phyloP scores from a whole-genome alignment of 2,113 vertebrate genomes.

The Sebastes fasciatus region DNA sequence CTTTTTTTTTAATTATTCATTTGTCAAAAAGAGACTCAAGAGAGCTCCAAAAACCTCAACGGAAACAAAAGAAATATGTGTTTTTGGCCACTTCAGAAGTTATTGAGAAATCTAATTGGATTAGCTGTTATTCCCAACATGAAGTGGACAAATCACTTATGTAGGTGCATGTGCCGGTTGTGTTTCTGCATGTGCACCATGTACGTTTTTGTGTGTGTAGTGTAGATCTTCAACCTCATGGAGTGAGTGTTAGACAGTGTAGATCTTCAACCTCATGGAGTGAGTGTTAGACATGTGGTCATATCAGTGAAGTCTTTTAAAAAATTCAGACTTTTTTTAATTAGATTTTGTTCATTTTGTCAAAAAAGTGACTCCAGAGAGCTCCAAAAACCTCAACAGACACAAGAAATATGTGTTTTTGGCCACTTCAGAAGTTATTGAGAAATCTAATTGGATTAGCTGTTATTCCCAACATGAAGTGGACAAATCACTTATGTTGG shows the following conservation, averaged over 20 bases:
- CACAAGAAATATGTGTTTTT: conserved; percentile 11
- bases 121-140: conserved; percentile 65
- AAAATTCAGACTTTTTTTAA: conserved; percentile 7
- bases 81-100: conserved; percentile 34
- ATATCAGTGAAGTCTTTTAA: not conserved
- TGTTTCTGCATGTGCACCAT: conserved; percentile 6
- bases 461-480: conserved; percentile 68
- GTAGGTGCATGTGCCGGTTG: not conserved
- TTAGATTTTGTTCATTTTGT: not conserved
- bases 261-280: not conserved
- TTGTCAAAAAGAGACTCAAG: conserved; percentile 28
- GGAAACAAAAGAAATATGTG: conserved; percentile 12
- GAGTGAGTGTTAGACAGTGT: too few relatives aligned
- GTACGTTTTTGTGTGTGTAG: not conserved
- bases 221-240: not conserved
- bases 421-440: conserved; percentile 43
- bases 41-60: conserved; percentile 22
- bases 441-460: conserved; percentile 64
- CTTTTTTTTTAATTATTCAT: not conserved
- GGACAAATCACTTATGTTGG: conserved; percentile 68
- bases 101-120: conserved; percentile 62
- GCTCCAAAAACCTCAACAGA: conserved; percentile 17
- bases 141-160: conserved; percentile 56
- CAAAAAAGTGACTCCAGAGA: conserved; percentile 29
- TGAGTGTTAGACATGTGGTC: not conserved